A percentile compares a stretch with the other conserved stretches of the same genome.
Conservation (phyloP, 2,888 invertebrate genomes). For the Spilarctia lutea region DNA sequence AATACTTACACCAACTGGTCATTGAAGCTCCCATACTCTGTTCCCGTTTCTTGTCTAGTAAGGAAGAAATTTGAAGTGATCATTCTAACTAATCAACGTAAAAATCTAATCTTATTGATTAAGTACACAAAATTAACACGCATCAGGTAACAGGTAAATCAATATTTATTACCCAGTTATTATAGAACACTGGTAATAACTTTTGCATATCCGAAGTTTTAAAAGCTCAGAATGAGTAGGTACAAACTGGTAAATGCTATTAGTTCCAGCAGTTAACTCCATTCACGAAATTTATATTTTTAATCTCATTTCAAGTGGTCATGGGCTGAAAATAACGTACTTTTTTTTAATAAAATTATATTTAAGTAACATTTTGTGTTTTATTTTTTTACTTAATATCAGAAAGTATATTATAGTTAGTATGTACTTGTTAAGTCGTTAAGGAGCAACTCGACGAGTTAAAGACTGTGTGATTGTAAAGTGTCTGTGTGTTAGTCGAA, state of each 20-base stretch:
- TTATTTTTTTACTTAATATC: too few relatives aligned
- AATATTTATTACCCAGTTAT: not conserved
- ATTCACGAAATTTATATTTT: constrained; percentile 33
- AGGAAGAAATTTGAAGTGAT: too few relatives aligned
- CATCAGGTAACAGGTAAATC: not conserved
- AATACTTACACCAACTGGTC: too few relatives aligned
- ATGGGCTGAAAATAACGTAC: constrained; percentile 26
- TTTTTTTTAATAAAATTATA: constrained; percentile 6
- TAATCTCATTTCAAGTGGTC: constrained; percentile 36
- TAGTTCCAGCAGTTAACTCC: constrained; percentile 39
- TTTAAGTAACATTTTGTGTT: not conserved
- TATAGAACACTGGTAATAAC: not conserved
- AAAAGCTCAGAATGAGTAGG: constrained; percentile 7
- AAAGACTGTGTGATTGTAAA: too few relatives aligned
- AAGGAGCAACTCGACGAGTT: not conserved
- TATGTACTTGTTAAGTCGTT: not conserved
- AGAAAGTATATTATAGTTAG: too few relatives aligned
- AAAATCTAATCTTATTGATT: too few relatives aligned
- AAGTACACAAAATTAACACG: too few relatives aligned
- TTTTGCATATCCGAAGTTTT: constrained; percentile 9
- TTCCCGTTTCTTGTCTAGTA: too few relatives aligned
- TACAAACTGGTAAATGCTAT: constrained; percentile 26
- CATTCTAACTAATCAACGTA: too few relatives aligned
- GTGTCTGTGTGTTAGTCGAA: too few relatives aligned
- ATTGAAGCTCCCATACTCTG: too few relatives aligned